These are phyloP conservation scores for Dasypogon diadema DNA, from an alignment of 2,888 invertebrate species.

Conservation along the genomic window DNA sequence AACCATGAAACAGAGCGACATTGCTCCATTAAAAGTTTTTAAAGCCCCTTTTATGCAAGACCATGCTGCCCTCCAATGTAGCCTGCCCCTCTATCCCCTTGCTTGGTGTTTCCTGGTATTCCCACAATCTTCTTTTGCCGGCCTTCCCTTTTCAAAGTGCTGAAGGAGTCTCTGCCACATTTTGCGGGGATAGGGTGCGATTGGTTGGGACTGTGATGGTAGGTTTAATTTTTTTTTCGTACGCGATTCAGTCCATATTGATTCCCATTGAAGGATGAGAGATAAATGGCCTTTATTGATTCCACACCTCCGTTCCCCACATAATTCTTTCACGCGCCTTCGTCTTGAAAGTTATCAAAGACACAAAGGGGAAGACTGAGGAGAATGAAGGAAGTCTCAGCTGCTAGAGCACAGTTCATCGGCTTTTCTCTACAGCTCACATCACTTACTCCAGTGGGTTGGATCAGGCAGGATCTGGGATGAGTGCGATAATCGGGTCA, in stretches of 20 bases:
- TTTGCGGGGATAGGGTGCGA: not conserved
- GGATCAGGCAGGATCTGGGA: not conserved
- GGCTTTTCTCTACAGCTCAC: slow-evolving; percentile 21
- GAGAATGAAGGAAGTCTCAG: slow-evolving; percentile 10
- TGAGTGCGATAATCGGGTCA: slow-evolving; percentile 47
- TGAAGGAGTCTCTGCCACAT: slow-evolving; percentile 4
- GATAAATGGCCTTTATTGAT: slow-evolving; percentile 46
- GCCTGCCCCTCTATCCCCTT: not conserved
- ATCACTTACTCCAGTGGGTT: slow-evolving; percentile 24
- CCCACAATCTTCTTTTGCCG: slow-evolving; percentile 8
- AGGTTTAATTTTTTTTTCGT: slow-evolving; percentile 47
- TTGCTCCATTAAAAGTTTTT: slow-evolving; percentile 48
- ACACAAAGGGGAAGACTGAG: not conserved
- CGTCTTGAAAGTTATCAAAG: slow-evolving; percentile 6
- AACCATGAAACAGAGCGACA: slow-evolving; percentile 34
- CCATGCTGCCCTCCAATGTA: slow-evolving; percentile 7
- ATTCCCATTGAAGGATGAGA: slow-evolving; percentile 31
- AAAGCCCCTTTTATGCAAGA: slow-evolving; percentile 47
- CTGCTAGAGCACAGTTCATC: not conserved
- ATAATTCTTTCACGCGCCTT: slow-evolving; percentile 24
- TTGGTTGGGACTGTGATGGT: slow-evolving; percentile 7
- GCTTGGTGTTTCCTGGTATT: not conserved
- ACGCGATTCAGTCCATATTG: slow-evolving; percentile 40
- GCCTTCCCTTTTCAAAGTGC: slow-evolving; percentile 3
- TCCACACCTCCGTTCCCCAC: slow-evolving; percentile 20